These are phyloP conservation scores for Salpingus planirostris DNA, from an alignment of 2,888 invertebrate species.

Conservation along the genomic window DNA sequence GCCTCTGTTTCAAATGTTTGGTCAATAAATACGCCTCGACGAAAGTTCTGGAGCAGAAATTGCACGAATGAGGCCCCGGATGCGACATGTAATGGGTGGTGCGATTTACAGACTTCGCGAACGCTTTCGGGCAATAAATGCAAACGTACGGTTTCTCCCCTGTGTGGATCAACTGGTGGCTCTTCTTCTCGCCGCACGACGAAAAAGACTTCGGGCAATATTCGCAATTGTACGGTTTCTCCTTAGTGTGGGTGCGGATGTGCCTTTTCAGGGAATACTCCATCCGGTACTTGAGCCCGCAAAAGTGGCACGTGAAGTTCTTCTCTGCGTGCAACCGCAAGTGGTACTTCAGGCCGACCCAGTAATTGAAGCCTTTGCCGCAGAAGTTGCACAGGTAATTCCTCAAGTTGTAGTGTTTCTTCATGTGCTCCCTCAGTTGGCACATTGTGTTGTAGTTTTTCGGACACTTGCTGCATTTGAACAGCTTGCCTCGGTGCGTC, in stretches of 20 bases:
- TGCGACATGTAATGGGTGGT: constrained; percentile 45
- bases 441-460: constrained; percentile 62
- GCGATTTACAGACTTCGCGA: constrained; percentile 38
- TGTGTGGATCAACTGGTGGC: constrained; percentile 38
- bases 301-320: constrained; percentile 25
- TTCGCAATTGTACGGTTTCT: constrained; percentile 67
- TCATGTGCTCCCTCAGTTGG: constrained; percentile 64
- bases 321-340: constrained; percentile 28
- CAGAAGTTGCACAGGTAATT: constrained; percentile 70
- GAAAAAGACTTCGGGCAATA: constrained; percentile 69
- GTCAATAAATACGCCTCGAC: constrained; percentile 20
- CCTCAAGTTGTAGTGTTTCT: constrained; percentile 68
- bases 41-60: constrained; percentile 21
- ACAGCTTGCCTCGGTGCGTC: no score
- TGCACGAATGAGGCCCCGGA: constrained; percentile 29
- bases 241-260: constrained; percentile 70
- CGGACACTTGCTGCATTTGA: constrained; percentile 54
- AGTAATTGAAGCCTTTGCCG: constrained; percentile 75
- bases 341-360: constrained; percentile 44
- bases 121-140: constrained; percentile 41
- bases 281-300: constrained; percentile 24
- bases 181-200: constrained; percentile 49
- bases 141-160: constrained; percentile 41
- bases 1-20: constrained; percentile 22
- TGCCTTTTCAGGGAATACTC: constrained; percentile 54